These are phyloP conservation scores for Rhinoderma darwinii DNA, from an alignment of 2,113 vertebrate species.

Conservation along the genomic window DNA sequence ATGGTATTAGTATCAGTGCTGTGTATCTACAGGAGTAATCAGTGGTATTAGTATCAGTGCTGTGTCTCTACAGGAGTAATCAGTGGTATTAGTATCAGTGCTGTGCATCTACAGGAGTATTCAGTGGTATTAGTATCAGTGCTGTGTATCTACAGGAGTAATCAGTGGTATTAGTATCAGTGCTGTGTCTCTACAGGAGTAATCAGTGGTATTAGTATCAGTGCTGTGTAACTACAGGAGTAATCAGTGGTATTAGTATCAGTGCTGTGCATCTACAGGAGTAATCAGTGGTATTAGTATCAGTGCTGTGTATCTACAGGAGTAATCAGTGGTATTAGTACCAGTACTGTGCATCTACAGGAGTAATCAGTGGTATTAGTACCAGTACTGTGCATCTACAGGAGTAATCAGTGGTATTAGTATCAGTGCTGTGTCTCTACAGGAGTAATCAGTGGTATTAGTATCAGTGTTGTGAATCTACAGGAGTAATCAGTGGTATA, in stretches of 20 bases:
- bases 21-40: background rate
- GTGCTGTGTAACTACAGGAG: too few relatives aligned
- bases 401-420: background rate
- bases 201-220: background rate
- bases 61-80: constrained; percentile 63
- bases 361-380: background rate
- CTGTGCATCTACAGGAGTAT: constrained; percentile 60
- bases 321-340: constrained; percentile 7
- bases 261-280: background rate
- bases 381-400: background rate
- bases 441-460: constrained; percentile 50
- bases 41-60: background rate
- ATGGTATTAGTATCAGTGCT: background rate
- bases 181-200: constrained; percentile 64
- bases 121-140: background rate
- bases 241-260: background rate
- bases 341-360: constrained; percentile 66
- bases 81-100: too few relatives aligned
- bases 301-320: constrained; percentile 62
- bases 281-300: background rate
- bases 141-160: background rate
- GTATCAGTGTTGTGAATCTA: too few relatives aligned
- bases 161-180: background rate
- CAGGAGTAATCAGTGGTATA: background rate
- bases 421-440: constrained; percentile 55